These are phyloP conservation scores for Peromyscus polionotus DNA, from an alignment of 2,113 vertebrate genomes.

Conservation along the genomic window DNA sequence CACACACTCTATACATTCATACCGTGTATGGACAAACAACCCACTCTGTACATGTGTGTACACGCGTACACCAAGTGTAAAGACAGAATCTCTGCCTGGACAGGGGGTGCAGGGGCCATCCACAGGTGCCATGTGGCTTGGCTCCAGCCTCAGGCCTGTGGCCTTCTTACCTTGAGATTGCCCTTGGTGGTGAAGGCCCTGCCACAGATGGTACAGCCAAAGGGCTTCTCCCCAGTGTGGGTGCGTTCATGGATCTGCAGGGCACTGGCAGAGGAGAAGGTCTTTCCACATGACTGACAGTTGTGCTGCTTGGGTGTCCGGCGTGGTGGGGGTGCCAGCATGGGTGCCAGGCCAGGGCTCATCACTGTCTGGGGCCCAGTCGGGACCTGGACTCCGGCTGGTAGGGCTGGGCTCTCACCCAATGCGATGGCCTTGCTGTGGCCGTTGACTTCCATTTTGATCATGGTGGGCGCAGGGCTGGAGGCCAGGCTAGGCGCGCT, in stretches of 20 bases:
- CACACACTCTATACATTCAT: no score
- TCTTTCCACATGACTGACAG: conserved; percentile 99
- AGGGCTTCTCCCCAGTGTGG: conserved; percentile 99
- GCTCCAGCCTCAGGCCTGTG: rapidly evolving
- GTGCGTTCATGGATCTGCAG: conserved; percentile 99
- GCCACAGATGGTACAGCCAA: conserved; percentile 98
- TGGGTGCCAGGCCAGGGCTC: conserved; percentile 95
- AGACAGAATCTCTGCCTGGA: background rate
- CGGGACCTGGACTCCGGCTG: conserved; percentile 93
- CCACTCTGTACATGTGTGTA: background rate
- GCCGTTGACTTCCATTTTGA: conserved; percentile 99
- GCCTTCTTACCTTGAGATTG: conserved; percentile 97
- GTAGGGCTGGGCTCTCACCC: conserved; percentile 93
- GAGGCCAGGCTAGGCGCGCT: conserved; percentile 93
- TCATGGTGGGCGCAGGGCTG: conserved; percentile 94
- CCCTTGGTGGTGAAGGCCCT: conserved; percentile 99
- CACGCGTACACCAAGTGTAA: background rate
- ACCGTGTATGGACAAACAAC: background rate
- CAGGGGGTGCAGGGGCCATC: no score
- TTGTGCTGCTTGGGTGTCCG: conserved; percentile 99
- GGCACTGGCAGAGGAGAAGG: conserved; percentile 99
- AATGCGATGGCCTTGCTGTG: conserved; percentile 94
- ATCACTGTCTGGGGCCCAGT: conserved; percentile 93
- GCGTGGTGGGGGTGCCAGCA: conserved; percentile 97
- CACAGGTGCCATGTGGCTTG: rapidly evolving